Percentiles rank a stretch among this genome's conserved stretches.
Conservation (phyloP, 2,113 vertebrate species). For the Hucho hucho region DNA sequence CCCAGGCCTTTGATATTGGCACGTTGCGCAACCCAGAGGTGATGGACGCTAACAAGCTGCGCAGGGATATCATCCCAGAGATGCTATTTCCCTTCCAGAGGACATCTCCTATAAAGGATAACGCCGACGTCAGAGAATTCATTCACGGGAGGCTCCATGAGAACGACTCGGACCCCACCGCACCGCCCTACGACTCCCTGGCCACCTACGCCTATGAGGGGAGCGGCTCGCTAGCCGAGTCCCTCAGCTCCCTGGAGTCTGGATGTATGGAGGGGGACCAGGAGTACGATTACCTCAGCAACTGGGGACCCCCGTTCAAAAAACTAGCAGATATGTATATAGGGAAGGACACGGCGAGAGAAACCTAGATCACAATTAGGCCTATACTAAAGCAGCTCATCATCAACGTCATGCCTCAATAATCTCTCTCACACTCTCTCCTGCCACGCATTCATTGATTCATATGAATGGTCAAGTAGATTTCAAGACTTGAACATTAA, state of each 20-base stretch:
- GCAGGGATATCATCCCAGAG: slow-evolving; percentile 95
- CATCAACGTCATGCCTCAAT: background rate
- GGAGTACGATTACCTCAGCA: slow-evolving; percentile 94
- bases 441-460: slow-evolving; percentile 44
- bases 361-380: slow-evolving; percentile 74
- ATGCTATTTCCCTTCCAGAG: slow-evolving; percentile 87
- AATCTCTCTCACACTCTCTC: slow-evolving; percentile 10
- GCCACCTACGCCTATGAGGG: slow-evolving; percentile 97
- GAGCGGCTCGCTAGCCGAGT: slow-evolving; percentile 90
- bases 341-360: slow-evolving; percentile 88
- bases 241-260: slow-evolving; percentile 93
- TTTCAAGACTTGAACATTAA: slow-evolving; percentile 73
- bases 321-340: slow-evolving; percentile 98
- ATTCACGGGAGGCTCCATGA: slow-evolving; percentile 91
- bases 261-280: slow-evolving; percentile 91
- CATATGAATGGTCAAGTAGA: slow-evolving; percentile 32
- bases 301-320: slow-evolving; percentile 95
- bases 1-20: slow-evolving; percentile 97
- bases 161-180: slow-evolving; percentile 89
- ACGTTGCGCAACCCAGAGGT: slow-evolving; percentile 93
- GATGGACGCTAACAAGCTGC: slow-evolving; percentile 91
- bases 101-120: slow-evolving; percentile 89
- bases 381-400: background rate
- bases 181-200: slow-evolving; percentile 94
- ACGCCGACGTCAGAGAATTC: slow-evolving; percentile 93